Percentiles rank a stretch among this genome's conserved stretches.
Evolutionary conservation across 1,140 invertebrate genomes (phyloP).

Genomic region (Solenopsis fugax): DNA sequence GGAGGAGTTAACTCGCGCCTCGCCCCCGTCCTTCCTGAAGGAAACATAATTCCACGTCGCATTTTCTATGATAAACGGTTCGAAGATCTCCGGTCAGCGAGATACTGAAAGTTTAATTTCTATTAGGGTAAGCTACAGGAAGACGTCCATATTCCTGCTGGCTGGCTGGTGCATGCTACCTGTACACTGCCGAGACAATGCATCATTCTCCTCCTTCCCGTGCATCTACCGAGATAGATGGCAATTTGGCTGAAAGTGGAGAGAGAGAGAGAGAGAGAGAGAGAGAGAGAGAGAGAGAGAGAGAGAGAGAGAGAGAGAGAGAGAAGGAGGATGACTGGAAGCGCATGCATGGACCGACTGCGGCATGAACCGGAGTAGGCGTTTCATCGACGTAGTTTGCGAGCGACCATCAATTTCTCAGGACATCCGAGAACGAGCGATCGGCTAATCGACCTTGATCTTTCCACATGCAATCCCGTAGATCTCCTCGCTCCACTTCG

Average conservation of each 20-base stretch:
- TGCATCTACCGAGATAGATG: slow-evolving; percentile 53
- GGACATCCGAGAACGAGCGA: slow-evolving; percentile 59
- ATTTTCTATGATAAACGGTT: slow-evolving; percentile 58
- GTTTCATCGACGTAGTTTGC: slow-evolving; percentile 64
- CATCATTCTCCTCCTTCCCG: slow-evolving; percentile 61
- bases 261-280: slow-evolving; percentile 25
- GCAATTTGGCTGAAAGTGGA: slow-evolving; percentile 58
- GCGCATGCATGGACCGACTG: slow-evolving; percentile 18
- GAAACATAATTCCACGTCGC: slow-evolving; percentile 48
- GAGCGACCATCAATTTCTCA: slow-evolving; percentile 61
- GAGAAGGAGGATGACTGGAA: background rate
- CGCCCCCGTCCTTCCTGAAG: slow-evolving; percentile 1
- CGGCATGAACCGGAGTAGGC: slow-evolving; percentile 44
- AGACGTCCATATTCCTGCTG: slow-evolving; percentile 61
- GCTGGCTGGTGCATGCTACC: slow-evolving; percentile 53
- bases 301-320: background rate
- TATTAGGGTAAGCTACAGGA: slow-evolving; percentile 60
- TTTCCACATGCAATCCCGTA: slow-evolving; percentile 35
- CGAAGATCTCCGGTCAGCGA: slow-evolving; percentile 57
- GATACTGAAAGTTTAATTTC: slow-evolving; percentile 66
- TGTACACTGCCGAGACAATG: slow-evolving; percentile 59
- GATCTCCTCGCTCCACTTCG: slow-evolving; percentile 29
- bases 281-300: slow-evolving; percentile 35
- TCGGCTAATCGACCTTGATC: slow-evolving; percentile 58
- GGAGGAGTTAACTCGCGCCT: slow-evolving; percentile 35